These are phyloP conservation scores for Orchestia grillus DNA, from an alignment of 1,140 invertebrate species.

Conservation along the genomic window DNA sequence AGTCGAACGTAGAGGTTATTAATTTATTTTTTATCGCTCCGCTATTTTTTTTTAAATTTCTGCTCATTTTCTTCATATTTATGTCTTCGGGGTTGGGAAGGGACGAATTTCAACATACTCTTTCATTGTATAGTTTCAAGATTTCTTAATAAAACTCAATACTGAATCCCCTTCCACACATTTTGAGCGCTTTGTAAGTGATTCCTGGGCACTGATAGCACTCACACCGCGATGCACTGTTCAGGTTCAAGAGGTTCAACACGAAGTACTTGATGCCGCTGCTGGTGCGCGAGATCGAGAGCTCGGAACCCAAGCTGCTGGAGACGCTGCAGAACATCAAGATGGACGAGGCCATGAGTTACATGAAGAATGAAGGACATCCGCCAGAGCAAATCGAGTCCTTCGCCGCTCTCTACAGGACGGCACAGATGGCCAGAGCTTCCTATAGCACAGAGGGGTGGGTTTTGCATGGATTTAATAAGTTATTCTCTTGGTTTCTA, in stretches of 20 bases:
- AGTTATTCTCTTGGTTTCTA: too few species aligned
- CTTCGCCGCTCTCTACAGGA: conserved; percentile 73
- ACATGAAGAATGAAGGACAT: conserved; percentile 84
- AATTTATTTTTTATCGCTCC: too few species aligned
- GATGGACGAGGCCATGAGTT: conserved; percentile 92
- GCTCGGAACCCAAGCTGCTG: conserved; percentile 92
- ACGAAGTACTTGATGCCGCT: conserved; percentile 92
- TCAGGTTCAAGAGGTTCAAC: conserved; percentile 92
- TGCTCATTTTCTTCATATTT: too few species aligned
- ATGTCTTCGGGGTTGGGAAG: too few species aligned
- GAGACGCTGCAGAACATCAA: conserved; percentile 94
- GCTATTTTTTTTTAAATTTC: too few species aligned
- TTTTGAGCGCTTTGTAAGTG: too few species aligned
- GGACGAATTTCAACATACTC: too few species aligned
- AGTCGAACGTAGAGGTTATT: too few species aligned
- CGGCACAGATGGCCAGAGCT: conserved; percentile 56
- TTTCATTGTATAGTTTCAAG: too few species aligned
- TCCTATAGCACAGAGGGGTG: background rate
- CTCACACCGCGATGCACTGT: conserved; percentile 1
- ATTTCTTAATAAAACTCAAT: too few species aligned
- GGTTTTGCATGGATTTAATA: background rate
- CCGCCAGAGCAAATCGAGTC: conserved; percentile 88
- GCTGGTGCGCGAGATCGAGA: conserved; percentile 85
- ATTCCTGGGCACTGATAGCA: background rate
- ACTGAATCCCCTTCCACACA: too few species aligned